Base-by-base conservation (phyloP, 2,113 vertebrate genomes). In the Festucalex cinctus region DNA sequence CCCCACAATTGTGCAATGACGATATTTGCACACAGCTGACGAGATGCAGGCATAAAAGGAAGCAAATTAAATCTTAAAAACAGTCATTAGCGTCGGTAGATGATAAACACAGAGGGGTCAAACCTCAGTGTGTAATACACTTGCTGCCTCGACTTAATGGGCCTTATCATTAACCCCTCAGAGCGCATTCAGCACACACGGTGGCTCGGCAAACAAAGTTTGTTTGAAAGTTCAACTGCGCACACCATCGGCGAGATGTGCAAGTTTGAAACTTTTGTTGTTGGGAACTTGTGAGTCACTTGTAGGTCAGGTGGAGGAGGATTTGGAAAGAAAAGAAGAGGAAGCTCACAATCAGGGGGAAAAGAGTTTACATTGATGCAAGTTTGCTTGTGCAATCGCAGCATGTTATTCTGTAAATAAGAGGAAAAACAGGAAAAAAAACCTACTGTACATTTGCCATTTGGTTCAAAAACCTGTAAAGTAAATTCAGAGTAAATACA, bases 91-190 rank as follows among this genome's bases (percentile, higher is more conserved):
- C 48, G 46, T n/a, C 65, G 39, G 84, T 85, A 73, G 75, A 87
- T 89, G 74, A 87, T 85, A 88, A 81, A 91, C 88, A 68, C 71
- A 78, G 80, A 83, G 46, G 68, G 77, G 78, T 83, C 75, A 81
- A 86, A 71, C 67, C 73, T 61, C 66, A 9, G 72, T 77, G 82
- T 78, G 81, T 84, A 79, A 76, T 78, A 73, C 69, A 73, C 61
- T 71, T 78, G 74, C 69, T 75, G 51, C 66, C 72, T 85, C 68
- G 13, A 74, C 75, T 75, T 83, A 84, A 86, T 86, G 79, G 68
- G 79, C 74, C 88, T 90, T 75, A 88, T 90, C 56, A 89, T 85
- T 88, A 86, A 92, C 85, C 71, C 28, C 72, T 39, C 59, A 24
- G 24, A 69, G 69, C 71, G 39, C 59, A 71, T 72, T 80, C 46